Evolutionary conservation across 2,113 vertebrate genomes (phyloP).

Genomic region (Dicrurus megarhynchus): DNA sequence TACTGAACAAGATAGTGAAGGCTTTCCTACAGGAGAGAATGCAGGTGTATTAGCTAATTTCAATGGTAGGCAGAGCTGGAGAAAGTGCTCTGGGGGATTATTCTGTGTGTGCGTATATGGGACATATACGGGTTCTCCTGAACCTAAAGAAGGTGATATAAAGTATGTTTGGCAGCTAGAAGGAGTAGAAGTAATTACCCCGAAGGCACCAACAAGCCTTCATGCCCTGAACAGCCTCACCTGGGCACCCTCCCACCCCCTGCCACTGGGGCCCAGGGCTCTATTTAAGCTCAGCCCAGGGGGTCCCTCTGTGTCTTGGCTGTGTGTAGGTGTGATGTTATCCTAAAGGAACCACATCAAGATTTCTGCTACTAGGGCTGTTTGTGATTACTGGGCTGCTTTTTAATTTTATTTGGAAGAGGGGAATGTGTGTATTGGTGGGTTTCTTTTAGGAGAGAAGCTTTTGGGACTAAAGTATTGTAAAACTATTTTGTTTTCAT

Average conservation of each 20-base stretch:
- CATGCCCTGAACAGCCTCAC: background rate
- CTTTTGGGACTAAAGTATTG: background rate
- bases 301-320: fast-evolving
- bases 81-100: background rate
- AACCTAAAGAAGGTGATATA: background rate
- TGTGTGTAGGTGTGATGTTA: background rate
- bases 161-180: background rate
- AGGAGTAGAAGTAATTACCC: background rate
- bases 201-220: background rate
- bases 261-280: background rate
- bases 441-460: background rate
- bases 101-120: background rate
- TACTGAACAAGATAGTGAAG: background rate
- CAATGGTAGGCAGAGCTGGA: background rate
- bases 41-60: background rate
- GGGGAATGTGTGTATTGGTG: background rate
- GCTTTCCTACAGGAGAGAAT: background rate
- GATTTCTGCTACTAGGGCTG: background rate
- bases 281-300: background rate
- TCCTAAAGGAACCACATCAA: fast-evolving
- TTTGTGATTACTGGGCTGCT: background rate
- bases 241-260: background rate
- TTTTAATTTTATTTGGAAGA: background rate
- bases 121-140: background rate
- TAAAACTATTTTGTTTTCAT: background rate